Percentiles rank a stretch among this genome's conserved stretches.
These are phyloP conservation scores for Rattus norvegicus DNA, from an alignment of 2,113 vertebrate genomes.

Conservation along the genomic window GRCr8 NC_086023.1:145237001-145237500, in stretches of 20 bases:
- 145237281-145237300: background rate
- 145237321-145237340: background rate
- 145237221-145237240: background rate
- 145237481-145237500: background rate
- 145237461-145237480: slow-evolving; percentile 4
- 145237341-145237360: background rate
- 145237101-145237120: background rate
- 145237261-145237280: background rate
- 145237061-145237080: background rate
- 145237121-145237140: background rate
- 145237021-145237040: background rate
- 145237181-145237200: background rate
- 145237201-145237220: background rate
- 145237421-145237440: background rate
- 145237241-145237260: background rate
- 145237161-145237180: background rate
- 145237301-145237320: background rate
- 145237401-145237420: background rate
- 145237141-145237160: background rate
- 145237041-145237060: background rate
- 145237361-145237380: background rate
- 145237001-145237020: background rate
- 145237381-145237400: background rate
- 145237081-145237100: background rate
- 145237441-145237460: background rate